Evolutionary conservation across 2,888 invertebrate species (phyloP).

Genomic region (Agrochola lota): DNA sequence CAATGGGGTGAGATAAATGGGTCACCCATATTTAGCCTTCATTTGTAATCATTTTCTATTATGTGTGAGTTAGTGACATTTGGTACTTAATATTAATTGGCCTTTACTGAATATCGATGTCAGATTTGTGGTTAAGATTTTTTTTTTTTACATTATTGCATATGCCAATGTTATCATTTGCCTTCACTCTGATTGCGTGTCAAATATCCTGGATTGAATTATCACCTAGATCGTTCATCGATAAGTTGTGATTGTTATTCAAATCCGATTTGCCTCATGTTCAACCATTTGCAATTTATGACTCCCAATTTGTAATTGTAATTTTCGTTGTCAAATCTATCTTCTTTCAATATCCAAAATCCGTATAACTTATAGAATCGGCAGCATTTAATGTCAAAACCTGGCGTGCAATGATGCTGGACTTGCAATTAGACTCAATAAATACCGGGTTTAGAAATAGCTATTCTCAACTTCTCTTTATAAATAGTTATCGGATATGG

Average conservation of each 20-base stretch:
- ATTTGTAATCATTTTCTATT: constrained; percentile 12
- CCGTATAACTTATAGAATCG: constrained; percentile 23
- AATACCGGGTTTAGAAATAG: constrained; percentile 40
- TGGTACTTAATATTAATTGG: not conserved
- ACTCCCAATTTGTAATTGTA: constrained; percentile 29
- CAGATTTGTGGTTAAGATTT: not conserved
- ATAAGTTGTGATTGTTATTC: constrained; percentile 31
- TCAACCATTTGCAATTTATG: constrained; percentile 32
- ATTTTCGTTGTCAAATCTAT: constrained; percentile 42
- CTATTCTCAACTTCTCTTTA: constrained; percentile 41
- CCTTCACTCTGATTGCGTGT: not conserved
- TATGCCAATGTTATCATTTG: constrained; percentile 1
- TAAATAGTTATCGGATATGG: constrained; percentile 49
- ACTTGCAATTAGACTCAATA: constrained; percentile 51
- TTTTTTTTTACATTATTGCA: not conserved
- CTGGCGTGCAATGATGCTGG: constrained; percentile 23
- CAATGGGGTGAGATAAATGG: constrained; percentile 42
- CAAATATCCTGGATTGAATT: constrained; percentile 16
- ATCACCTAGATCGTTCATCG: constrained; percentile 26
- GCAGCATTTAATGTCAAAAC: constrained; percentile 34
- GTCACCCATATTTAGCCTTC: constrained; percentile 43
- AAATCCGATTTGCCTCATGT: constrained; percentile 28
- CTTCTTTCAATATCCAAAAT: constrained; percentile 27
- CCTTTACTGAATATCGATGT: not conserved
- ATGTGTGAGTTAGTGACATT: not conserved